phyloP scores from a whole-genome alignment of 2,888 invertebrate genomes.

The Caenorhabditis sp. region DNA sequence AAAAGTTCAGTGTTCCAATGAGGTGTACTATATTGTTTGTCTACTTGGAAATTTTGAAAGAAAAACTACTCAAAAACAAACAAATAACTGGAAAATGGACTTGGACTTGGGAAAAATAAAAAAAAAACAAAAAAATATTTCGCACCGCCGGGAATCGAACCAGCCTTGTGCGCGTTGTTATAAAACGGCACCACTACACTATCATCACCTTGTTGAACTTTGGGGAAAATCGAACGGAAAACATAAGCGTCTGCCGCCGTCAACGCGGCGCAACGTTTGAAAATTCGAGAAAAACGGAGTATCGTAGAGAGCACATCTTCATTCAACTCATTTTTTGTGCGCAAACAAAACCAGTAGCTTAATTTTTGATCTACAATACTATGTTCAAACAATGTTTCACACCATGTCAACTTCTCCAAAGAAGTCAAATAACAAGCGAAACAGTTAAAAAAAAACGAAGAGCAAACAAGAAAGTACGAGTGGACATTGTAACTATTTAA shows the following conservation, averaged over 20 bases:
- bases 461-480: slow-evolving; percentile 36
- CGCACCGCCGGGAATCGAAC: no score
- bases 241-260: no score
- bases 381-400: slow-evolving; percentile 3
- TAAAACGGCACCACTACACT: no score
- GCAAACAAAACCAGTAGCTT: neutral
- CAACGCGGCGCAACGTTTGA: no score
- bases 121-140: neutral
- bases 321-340: no score
- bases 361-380: neutral
- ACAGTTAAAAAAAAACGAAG: slow-evolving; percentile 15
- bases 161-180: no score
- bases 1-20: no score
- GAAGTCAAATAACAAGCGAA: slow-evolving; percentile 22
- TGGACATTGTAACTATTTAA: slow-evolving; percentile 16
- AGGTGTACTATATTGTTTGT: neutral
- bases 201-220: no score
- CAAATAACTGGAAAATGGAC: slow-evolving; percentile 1
- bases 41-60: neutral
- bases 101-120: neutral
- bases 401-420: slow-evolving; percentile 9
- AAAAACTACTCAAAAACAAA: neutral
- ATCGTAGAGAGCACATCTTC: no score
- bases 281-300: no score
- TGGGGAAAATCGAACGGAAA: no score